A percentile compares a stretch with the other conserved stretches of the same genome.
phyloP scores from a whole-genome alignment of 2,113 vertebrate species.

The Salminus brasiliensis region DNA sequence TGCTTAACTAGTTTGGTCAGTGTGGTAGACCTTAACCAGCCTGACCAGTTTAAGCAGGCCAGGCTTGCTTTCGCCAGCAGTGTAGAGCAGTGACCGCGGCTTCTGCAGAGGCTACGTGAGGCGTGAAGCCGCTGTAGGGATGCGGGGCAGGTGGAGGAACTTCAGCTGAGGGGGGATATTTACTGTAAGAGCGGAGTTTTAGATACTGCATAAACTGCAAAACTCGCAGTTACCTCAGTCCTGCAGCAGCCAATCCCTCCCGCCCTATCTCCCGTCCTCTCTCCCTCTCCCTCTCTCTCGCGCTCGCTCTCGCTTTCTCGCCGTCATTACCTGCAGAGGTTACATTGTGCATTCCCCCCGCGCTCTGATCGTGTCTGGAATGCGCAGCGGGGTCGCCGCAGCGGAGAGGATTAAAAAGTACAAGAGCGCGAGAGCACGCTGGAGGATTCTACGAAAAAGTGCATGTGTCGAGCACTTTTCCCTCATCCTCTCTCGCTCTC shows the following conservation, averaged over 20 bases:
- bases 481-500: constrained; percentile 33
- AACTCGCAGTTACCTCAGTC: background rate
- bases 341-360: background rate
- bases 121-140: too few species aligned
- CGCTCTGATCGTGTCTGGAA: constrained; percentile 32
- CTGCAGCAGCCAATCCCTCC: background rate
- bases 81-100: too few species aligned
- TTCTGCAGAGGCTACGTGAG: too few species aligned
- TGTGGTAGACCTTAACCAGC: too few species aligned
- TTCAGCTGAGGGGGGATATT: too few species aligned
- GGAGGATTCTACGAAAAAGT: constrained; percentile 69
- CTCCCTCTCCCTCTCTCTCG: background rate
- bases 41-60: too few species aligned
- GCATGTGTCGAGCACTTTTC: constrained; percentile 61
- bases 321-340: background rate
- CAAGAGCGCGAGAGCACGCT: constrained; percentile 42
- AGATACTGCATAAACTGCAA: background rate
- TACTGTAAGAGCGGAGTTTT: too few species aligned
- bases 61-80: too few species aligned
- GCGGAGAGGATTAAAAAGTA: constrained; percentile 62
- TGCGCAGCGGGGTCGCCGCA: background rate
- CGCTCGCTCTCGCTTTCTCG: background rate
- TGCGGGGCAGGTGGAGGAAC: too few species aligned
- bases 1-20: too few species aligned
- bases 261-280: background rate